These are phyloP conservation scores for Hypsibius dujardini DNA, from an alignment of 1,140 invertebrate species.

Conservation along the genomic window DNA sequence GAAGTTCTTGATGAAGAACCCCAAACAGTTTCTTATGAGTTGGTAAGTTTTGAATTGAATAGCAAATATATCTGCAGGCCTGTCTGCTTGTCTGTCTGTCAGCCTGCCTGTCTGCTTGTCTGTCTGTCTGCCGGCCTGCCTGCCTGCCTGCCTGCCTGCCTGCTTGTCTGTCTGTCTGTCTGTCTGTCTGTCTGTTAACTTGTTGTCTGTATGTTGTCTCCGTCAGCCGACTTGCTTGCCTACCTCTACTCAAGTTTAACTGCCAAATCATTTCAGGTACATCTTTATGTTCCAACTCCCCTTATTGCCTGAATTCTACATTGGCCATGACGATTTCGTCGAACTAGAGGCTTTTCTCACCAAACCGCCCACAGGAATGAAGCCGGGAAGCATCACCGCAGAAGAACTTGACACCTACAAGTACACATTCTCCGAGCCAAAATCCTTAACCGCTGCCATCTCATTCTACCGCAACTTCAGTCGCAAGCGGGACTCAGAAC, in stretches of 20 bases:
- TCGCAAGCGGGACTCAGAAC: slow-evolving; percentile 27
- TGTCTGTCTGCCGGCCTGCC: no score
- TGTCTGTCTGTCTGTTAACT: no score
- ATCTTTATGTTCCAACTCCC: slow-evolving; percentile 54
- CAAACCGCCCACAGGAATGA: slow-evolving; percentile 34
- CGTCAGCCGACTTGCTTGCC: no score
- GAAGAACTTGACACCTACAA: slow-evolving; percentile 55
- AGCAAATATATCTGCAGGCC: no score
- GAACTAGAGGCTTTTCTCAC: slow-evolving; percentile 43
- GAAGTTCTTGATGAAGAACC: slow-evolving; percentile 37
- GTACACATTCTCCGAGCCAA: slow-evolving; percentile 49
- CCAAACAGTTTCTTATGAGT: slow-evolving; percentile 42
- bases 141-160: no score
- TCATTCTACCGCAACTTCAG: slow-evolving; percentile 52
- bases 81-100: no score
- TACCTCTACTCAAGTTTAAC: no score
- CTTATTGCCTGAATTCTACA: slow-evolving; percentile 46
- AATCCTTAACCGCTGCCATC: slow-evolving; percentile 55
- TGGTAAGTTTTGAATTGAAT: slow-evolving; percentile 33
- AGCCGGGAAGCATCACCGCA: slow-evolving; percentile 30
- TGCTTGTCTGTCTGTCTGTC: slow-evolving; percentile 20
- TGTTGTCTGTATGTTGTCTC: no score
- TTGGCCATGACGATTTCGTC: slow-evolving; percentile 44
- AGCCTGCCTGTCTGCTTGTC: no score
- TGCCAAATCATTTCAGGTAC: slow-evolving; percentile 49